A percentile compares a stretch with the other conserved stretches of the same genome.
These are phyloP conservation scores for Ectemnius continuus DNA, from an alignment of 2,888 invertebrate species.

Conservation along the genomic window DNA sequence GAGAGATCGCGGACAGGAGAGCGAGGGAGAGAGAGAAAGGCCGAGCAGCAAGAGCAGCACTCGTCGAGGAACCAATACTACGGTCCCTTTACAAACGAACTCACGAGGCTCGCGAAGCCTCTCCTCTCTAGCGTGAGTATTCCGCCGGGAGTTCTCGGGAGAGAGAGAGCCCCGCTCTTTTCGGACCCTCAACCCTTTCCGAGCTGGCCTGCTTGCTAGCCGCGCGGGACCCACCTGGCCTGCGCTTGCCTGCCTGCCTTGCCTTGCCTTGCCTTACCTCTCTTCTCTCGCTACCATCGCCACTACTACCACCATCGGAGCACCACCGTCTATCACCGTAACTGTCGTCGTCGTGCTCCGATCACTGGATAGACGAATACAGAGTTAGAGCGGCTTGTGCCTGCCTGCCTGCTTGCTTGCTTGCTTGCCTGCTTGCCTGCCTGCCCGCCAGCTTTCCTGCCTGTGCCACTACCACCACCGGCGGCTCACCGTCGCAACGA, in stretches of 20 bases:
- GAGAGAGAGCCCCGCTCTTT: slow-evolving; percentile 74
- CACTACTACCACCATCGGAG: not conserved
- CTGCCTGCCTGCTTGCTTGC: slow-evolving; percentile 38
- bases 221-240: slow-evolving; percentile 59
- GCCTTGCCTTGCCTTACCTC: not conserved
- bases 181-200: slow-evolving; percentile 62
- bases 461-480: slow-evolving; percentile 39
- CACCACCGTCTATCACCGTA: slow-evolving; percentile 23
- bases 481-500: slow-evolving; percentile 33
- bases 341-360: slow-evolving; percentile 37
- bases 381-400: slow-evolving; percentile 28
- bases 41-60: slow-evolving; percentile 50
- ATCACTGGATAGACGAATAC: slow-evolving; percentile 39
- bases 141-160: slow-evolving; percentile 72
- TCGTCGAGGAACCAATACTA: slow-evolving; percentile 61
- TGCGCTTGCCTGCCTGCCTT: slow-evolving; percentile 42
- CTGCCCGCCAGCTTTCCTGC: no score
- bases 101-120: slow-evolving; percentile 51
- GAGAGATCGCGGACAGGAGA: slow-evolving; percentile 40
- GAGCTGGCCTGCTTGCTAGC: slow-evolving; percentile 36
- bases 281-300: no score
- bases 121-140: slow-evolving; percentile 49
- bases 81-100: slow-evolving; percentile 63
- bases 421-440: slow-evolving; percentile 28
- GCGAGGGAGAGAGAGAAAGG: slow-evolving; percentile 43